A percentile compares a stretch with the other conserved stretches of the same genome.
Conservation (phyloP, 2,797 vertebrate species). For the Danio tinwini region DNA sequence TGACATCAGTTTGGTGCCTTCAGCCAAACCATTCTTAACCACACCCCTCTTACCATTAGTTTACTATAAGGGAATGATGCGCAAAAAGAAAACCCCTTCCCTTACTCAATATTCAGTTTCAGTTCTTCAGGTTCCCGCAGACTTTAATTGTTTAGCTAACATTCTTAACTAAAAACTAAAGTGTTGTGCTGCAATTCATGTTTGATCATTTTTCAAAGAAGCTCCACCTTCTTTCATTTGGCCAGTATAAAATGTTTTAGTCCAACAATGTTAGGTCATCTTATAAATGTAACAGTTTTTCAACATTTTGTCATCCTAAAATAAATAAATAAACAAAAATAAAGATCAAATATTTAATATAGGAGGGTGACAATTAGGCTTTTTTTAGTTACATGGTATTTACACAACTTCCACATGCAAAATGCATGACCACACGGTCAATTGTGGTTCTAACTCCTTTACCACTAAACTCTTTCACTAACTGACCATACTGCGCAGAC, state of each 20-base stretch:
- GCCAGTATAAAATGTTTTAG: neutral
- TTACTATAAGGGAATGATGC: too few species aligned
- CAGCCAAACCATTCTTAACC: too few species aligned
- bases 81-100: too few species aligned
- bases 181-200: neutral
- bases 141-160: neutral
- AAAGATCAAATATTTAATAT: neutral
- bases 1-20: too few species aligned
- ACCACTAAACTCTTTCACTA: neutral
- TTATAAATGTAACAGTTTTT: neutral
- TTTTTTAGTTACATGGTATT: neutral
- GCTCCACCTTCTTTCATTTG: neutral
- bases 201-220: neutral
- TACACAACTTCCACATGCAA: neutral
- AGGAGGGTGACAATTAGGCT: neutral
- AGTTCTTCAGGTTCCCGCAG: too few species aligned
- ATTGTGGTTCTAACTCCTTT: neutral
- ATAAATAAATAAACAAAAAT: too few species aligned
- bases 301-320: slow-evolving; percentile 3
- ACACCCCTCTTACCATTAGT: too few species aligned
- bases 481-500: neutral
- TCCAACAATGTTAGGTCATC: neutral
- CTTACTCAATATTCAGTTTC: too few species aligned
- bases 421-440: neutral
- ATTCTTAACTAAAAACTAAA: neutral